Evolutionary conservation across 2,797 vertebrate species (phyloP), one percentile per base, ranked within the genome.

Genomic region (Falco biarmicus): DNA sequence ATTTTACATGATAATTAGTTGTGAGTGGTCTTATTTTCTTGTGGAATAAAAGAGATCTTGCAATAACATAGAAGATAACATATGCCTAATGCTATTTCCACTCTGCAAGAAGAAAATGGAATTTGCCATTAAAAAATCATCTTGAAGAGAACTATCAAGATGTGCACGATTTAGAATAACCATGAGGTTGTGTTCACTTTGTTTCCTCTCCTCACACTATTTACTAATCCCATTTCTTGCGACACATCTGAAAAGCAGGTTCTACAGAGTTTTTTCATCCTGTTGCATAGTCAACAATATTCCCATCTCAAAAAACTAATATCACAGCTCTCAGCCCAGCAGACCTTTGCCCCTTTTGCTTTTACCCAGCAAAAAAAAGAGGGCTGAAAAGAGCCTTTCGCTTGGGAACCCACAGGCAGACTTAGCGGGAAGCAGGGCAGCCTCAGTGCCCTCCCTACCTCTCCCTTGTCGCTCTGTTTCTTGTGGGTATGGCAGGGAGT

Each of bases 1-100:
- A 68, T 91, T 93, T 89, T 90, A 77, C 39, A 81, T 50, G 28
- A 60, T 82, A 89, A 92, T 83, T 95, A 89, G 71, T 75, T 88
- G 71, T 84, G 71, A 97, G 79, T 64, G 24, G 24, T 87, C 60
- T 94, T 73, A 73, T 91, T 96, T 94, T 81, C 93, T 89, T 13
- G 9, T 9, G 31, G 61, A 93, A 94, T 28, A 4, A 95, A 97
- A 82, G 21, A 91, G 45, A 66, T 86, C 71, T 88, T 89, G 15
- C 56, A 89, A 63, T 84, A 89, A 75, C 88, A 91, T 31, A 25
- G 57, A 92, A 89, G 26, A 39, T 13, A 87, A 26, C 19, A 61
- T 87, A 86, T 59, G 48, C 9, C 48, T 95, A 65, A 73, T 71
- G 48, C 17, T 75, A n/a, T 18, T 80, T 93, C 28, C 28, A 85